Evolutionary conservation across 1,140 invertebrate species (phyloP), one percentile per base, ranked within the genome.

Genomic region (Cephus cinctus): DNA sequence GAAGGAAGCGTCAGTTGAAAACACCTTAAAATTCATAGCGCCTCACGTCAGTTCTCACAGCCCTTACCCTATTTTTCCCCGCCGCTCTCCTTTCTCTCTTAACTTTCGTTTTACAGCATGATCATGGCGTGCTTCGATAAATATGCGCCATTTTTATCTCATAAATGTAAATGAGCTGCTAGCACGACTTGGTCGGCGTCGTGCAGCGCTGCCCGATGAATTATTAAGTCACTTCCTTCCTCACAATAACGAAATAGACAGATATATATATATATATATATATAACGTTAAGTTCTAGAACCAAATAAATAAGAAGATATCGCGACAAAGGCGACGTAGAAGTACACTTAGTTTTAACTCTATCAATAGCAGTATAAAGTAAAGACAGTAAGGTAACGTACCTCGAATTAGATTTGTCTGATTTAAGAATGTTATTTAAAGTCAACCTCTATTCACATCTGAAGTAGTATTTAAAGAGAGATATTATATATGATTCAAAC

Each of bases 131-230:
- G 18, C 9, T 8, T 11, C 16, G 39, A 41, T 41, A 41, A 41
- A 41, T 41, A 41, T 41, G 39, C 39, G 20, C 39, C 39, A 41
- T 41, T 41, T 41, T 41, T 41, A 41, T 41, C 39, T 41, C 39
- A 41, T 41, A 41, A 41, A 41, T 41, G 39, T 41, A 41, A 41
- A 41, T 41, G 39, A 41, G 39, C 39, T 41, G 39, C 18, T 41
- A 14, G 39, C 18, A 18, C 14, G 39, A 22, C 18, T 20, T 20
- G 39, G 0, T n/a, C n/a, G 12, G 39, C 9, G 8, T 20, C 39
- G 39, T 1, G 39, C n/a, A 23, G 39, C 39, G 39, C 21, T 8
- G n/a, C 14, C n/a, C 39, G 18, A 41, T 41, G 39, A 41, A 41
- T 41, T 41, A 41, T 41, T 41, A 41, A 41, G 39, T 23, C 14